Conservation (phyloP, 2,113 vertebrate species). For the Mungos mungo region DNA sequence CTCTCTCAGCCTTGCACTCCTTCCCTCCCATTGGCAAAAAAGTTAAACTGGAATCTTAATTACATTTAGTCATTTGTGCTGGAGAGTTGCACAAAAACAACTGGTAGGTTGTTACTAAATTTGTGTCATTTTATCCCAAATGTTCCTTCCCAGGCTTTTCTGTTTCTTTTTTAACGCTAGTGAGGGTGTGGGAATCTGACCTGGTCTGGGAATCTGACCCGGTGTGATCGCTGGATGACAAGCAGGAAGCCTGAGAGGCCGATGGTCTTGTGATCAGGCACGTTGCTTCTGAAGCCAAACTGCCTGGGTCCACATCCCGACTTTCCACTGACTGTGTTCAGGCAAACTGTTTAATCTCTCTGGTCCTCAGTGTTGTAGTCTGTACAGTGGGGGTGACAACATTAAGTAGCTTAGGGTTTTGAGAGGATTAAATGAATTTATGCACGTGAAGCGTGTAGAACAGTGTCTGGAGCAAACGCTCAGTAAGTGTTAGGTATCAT, state of each 20-base stretch:
- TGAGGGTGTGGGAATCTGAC: slow-evolving; percentile 77
- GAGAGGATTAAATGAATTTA: background rate
- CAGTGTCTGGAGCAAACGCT: background rate
- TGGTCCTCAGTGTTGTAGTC: background rate
- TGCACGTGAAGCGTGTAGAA: background rate
- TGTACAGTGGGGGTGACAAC: background rate
- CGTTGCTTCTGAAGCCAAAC: background rate
- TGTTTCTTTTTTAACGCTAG: slow-evolving; percentile 72
- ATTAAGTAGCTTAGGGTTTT: background rate
- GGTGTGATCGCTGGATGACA: slow-evolving; percentile 39
- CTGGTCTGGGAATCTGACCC: slow-evolving; percentile 67
- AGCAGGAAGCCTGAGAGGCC: slow-evolving; percentile 50
- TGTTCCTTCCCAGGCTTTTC: slow-evolving; percentile 73
- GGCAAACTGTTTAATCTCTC: background rate
- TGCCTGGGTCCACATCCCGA: background rate
- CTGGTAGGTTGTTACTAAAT: slow-evolving; percentile 56
- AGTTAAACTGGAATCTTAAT: slow-evolving; percentile 33
- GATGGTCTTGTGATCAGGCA: slow-evolving; percentile 20
- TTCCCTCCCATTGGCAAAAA: slow-evolving; percentile 3
- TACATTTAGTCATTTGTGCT: slow-evolving; percentile 39
- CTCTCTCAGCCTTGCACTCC: background rate
- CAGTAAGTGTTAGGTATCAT: background rate
- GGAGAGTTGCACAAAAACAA: slow-evolving; percentile 45
- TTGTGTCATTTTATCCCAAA: slow-evolving; percentile 62
- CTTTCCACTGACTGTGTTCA: background rate